Evolutionary conservation across 2,113 vertebrate genomes (phyloP), one percentile per base, ranked within the genome.

Genomic region (Helogale parvula): DNA sequence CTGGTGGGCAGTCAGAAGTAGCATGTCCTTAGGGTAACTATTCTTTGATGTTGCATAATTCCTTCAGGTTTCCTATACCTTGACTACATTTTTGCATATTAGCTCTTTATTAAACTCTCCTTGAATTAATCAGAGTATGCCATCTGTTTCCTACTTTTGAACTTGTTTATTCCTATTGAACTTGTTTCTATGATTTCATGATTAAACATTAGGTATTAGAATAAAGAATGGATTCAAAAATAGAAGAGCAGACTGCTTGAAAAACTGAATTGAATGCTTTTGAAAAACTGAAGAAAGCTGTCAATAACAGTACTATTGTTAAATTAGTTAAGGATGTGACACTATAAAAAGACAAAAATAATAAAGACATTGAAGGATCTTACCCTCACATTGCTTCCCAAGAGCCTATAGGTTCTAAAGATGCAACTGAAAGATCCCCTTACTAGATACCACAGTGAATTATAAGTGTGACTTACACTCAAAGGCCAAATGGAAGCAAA

Each of bases 151-250:
- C 45, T 66, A 79, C 7, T 23, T 95, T 88, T 88, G 33, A 91
- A 74, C 2, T 85, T 50, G 33, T 45, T 85, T 85, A 68, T 81
- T 93, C 81, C 65, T 52, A 52, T 38, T 66, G 14, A 89, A 47
- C 5, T 79, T 88, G 5, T n/a, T 68, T 45, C 25, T 57, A 15
- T 50, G 13, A 84, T n/a, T 52, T 63, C 84, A 90, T 69, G 35
- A 90, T 79, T 91, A 76, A 87, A 66, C 35, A 93, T 66, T 84
- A 93, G n/a, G 38, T 52, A 69, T 82, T 71, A 84, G 8, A 93
- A 52, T 74, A 82, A 93, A 83, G 77, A 77, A 63, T 57, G 11
- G 74, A 96, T 93, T 88, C 8, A 60, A 74, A 90, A 72, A 27
- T 15, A 54, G 81, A 76, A 94, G 10, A 45, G 60, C 1, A 87